Evolutionary conservation across 2,797 vertebrate genomes (phyloP).

Genomic region (Poeciliopsis paucimaculata): DNA sequence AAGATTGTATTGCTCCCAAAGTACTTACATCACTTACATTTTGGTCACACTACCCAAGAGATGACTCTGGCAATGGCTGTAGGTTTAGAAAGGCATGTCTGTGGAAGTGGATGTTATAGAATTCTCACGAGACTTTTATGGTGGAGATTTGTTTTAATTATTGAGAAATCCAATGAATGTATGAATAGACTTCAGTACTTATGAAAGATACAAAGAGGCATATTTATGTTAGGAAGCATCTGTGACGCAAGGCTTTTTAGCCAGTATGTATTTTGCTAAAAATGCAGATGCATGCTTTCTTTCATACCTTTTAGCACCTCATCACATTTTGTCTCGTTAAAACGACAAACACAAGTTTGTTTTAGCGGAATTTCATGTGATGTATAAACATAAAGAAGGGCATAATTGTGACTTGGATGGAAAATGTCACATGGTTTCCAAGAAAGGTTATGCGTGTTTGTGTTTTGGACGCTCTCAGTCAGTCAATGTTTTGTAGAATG

Average conservation of each 20-base stretch:
- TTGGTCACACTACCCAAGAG: neutral
- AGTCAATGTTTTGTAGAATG: neutral
- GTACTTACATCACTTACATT: constrained; percentile 31
- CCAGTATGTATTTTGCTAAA: no score
- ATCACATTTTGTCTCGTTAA: neutral
- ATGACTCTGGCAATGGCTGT: constrained; percentile 9
- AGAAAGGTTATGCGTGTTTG: neutral
- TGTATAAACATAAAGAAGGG: neutral
- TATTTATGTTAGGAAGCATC: neutral
- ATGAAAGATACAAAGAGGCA: neutral
- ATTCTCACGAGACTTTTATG: neutral
- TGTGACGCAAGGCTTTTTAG: neutral
- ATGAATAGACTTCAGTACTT: neutral
- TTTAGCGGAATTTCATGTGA: neutral
- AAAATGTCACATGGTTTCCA: neutral
- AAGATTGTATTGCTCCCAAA: constrained; percentile 23
- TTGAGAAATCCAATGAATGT: neutral
- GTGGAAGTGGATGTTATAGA: neutral
- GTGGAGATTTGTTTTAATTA: neutral
- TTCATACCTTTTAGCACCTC: no score
- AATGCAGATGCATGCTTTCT: neutral
- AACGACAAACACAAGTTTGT: neutral
- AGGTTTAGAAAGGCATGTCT: constrained; percentile 5
- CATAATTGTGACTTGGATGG: neutral
- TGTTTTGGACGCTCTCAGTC: neutral